Evolutionary conservation across 2,888 invertebrate species (phyloP), one percentile per base, ranked within the genome.

Genomic region (Limnephilus lunatus): DNA sequence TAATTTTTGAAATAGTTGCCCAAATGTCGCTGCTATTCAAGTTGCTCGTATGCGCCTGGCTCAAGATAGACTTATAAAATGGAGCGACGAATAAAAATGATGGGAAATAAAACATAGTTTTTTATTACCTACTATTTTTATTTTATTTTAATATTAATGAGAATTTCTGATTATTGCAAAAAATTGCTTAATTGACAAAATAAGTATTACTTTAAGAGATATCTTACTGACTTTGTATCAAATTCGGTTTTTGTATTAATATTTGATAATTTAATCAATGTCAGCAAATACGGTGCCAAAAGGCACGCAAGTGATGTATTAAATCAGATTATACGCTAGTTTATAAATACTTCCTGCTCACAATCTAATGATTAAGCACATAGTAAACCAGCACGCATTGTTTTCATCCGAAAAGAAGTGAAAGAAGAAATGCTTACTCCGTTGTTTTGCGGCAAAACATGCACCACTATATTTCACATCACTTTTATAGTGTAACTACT

Each of bases 261-360:
- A 48, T 39, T 15, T 12, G n/a, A 39, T 25, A 11, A 44, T 44
- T 30, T 44, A 39, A 86, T 44, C 7, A 86, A 86, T 31, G 30
- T 91, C 91, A 91, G 91, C 91, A 87, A 86, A 91, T 81, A 81
- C 87, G 31, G 87, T 82, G 91, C 91, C 91, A 91, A 87, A 87
- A 91, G 44, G 80, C 35, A 85, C 53, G 53, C 90, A 81, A 91
- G 87, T 80, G 44, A 31, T 87, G 81, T 81, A 86, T 86, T 44
- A 91, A 81, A 91, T 91, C 86, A 87, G 91, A 91, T 86, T 91
- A 91, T 53, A 48, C 25, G 53, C 35, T 25, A 30, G 48, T 81
- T 91, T 87, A 31, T 91, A 80, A 91, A 91, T 91, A 87, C 91
- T 86, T 86, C 81, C 82, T 83, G 86, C 48, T 91, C 48, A 87